Conservation (phyloP, 2,888 invertebrate species). For the Athalia rosae region DNA sequence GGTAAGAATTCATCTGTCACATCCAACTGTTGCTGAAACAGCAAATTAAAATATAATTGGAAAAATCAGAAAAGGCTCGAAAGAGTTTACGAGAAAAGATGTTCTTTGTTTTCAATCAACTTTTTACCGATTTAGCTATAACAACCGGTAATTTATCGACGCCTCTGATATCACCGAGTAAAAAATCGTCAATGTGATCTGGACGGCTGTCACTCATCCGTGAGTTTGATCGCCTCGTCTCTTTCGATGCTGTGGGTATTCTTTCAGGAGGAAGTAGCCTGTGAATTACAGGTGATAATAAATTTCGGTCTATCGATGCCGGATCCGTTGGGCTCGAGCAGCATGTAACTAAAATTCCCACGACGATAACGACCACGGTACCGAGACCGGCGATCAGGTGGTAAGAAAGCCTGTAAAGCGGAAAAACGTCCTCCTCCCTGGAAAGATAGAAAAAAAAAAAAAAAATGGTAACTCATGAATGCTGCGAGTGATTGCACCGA, state of each 20-base stretch:
- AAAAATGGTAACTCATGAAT: neutral
- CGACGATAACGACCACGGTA: conserved; percentile 79
- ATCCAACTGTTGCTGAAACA: too few species aligned
- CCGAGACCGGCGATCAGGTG: conserved; percentile 89
- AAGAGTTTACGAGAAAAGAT: neutral
- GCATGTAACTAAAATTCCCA: conserved; percentile 81
- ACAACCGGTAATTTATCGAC: neutral
- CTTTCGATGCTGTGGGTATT: neutral
- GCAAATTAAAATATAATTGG: too few species aligned
- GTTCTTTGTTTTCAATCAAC: conserved; percentile 2
- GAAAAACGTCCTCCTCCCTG: conserved; percentile 78
- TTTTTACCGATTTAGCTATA: neutral
- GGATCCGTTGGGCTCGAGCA: conserved; percentile 76
- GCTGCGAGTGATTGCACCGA: neutral
- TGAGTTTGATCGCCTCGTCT: neutral
- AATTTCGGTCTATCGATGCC: conserved; percentile 76
- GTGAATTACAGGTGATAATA: conserved; percentile 79
- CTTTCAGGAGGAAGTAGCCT: conserved; percentile 63
- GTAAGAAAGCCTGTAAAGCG: conserved; percentile 86
- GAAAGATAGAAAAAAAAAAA: neutral
- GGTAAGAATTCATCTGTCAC: too few species aligned
- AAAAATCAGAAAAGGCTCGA: neutral
- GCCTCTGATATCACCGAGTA: conserved; percentile 2
- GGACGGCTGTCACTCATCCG: neutral
- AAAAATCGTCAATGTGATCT: conserved; percentile 7